phyloP scores from a whole-genome alignment of 2,888 invertebrate species.

The Pinctada fucata region DNA sequence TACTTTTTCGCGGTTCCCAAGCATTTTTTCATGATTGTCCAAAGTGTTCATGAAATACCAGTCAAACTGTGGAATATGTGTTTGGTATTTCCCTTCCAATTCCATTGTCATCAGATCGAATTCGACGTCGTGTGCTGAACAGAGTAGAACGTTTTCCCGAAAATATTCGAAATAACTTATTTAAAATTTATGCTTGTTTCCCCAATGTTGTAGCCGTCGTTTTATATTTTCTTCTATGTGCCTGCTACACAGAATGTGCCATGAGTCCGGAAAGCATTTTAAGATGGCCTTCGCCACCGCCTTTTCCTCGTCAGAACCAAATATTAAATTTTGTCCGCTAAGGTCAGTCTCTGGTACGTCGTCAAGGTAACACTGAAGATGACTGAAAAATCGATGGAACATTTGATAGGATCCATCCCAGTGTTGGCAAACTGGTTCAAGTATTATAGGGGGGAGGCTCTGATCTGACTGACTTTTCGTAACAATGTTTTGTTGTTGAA shows the following conservation, averaged over 20 bases:
- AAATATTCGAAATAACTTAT: neutral
- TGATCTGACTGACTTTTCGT: neutral
- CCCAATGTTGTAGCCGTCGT: too few species aligned
- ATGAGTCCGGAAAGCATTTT: too few species aligned
- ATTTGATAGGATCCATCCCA: neutral
- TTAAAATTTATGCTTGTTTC: too few species aligned
- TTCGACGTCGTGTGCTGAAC: too few species aligned
- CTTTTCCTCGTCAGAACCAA: too few species aligned
- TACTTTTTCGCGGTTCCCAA: neutral
- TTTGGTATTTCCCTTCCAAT: neutral
- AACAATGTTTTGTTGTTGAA: neutral
- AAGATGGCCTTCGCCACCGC: neutral
- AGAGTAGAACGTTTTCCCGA: conserved; percentile 8
- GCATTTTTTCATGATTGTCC: neutral
- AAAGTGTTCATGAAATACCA: neutral
- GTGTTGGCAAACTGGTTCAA: neutral
- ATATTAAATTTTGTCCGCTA: too few species aligned
- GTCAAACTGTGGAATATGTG: neutral
- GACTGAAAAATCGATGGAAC: too few species aligned
- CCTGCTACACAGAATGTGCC: too few species aligned
- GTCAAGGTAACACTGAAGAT: too few species aligned
- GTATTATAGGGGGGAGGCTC: neutral
- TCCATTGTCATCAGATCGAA: neutral
- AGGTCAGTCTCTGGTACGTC: too few species aligned
- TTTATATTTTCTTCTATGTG: too few species aligned